Evolutionary conservation across 2,113 vertebrate species (phyloP).

Genomic region (Heterocephalus glaber): DNA sequence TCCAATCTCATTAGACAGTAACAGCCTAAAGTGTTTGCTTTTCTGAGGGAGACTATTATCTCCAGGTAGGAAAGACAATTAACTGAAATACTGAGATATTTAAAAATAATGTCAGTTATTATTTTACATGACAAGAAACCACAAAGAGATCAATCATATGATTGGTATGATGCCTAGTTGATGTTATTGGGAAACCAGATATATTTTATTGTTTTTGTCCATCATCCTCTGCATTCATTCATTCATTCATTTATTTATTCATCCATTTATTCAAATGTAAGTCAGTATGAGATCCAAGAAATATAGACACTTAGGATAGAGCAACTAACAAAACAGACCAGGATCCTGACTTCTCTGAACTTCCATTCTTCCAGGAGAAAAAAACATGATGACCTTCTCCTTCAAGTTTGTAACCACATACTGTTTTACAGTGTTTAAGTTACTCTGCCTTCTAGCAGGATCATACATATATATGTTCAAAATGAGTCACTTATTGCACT

Average conservation of each 20-base stretch:
- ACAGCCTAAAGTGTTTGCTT: not conserved
- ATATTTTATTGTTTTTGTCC: not conserved
- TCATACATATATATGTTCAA: not conserved
- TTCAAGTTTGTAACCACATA: not conserved
- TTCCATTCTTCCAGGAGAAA: not conserved
- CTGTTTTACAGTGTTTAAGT: not conserved
- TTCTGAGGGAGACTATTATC: not conserved
- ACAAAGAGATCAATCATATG: not conserved
- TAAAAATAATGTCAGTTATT: not conserved
- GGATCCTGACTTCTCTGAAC: not conserved
- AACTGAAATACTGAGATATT: not conserved
- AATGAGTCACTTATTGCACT: constrained; percentile 3
- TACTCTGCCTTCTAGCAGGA: not conserved
- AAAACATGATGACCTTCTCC: not conserved
- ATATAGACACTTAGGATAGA: not conserved
- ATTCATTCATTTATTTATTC: not conserved
- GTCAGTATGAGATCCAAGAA: not conserved
- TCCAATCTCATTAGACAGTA: not conserved
- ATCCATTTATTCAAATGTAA: not conserved
- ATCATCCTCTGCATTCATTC: not conserved
- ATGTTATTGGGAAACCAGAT: not conserved
- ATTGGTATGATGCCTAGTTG: not conserved
- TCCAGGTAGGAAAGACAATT: not conserved
- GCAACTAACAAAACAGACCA: not conserved
- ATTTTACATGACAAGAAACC: not conserved